These are phyloP conservation scores for Orthonevra nobilis DNA, from an alignment of 2,888 invertebrate species.

Conservation along the genomic window DNA sequence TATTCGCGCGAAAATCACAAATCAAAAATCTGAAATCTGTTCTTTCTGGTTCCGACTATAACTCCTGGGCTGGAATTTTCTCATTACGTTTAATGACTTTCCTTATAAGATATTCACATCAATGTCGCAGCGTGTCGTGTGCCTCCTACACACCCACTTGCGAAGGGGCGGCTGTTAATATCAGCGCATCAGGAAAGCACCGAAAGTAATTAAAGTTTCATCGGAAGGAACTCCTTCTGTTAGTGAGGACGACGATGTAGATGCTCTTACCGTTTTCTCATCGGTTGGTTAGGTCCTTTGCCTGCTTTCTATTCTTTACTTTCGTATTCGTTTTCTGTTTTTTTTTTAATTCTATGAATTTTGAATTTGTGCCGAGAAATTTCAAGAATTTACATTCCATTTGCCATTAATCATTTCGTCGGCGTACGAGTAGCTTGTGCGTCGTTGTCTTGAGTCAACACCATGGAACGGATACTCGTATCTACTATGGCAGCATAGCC, in stretches of 20 bases:
- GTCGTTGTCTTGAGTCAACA: slow-evolving; percentile 22
- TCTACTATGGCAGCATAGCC: no score
- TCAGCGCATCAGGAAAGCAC: slow-evolving; percentile 62
- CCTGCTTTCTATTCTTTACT: slow-evolving; percentile 4
- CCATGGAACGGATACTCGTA: no score
- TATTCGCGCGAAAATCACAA: slow-evolving; percentile 18
- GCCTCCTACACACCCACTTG: background rate
- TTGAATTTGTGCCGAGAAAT: slow-evolving; percentile 23
- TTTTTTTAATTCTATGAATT: slow-evolving; percentile 10
- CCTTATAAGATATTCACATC: slow-evolving; percentile 48
- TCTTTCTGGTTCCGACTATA: slow-evolving; percentile 1
- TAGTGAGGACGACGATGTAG: no score
- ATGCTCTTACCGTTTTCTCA: slow-evolving; percentile 13
- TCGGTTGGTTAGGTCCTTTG: background rate
- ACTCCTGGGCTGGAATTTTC: slow-evolving; percentile 19
- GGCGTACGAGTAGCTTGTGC: background rate
- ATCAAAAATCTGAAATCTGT: slow-evolving; percentile 34
- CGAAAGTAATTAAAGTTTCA: slow-evolving; percentile 67
- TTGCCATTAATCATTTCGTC: slow-evolving; percentile 52
- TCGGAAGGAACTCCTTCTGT: slow-evolving; percentile 21
- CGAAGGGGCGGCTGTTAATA: no score
- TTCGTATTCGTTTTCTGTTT: background rate
- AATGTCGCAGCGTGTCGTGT: background rate
- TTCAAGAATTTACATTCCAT: slow-evolving; percentile 58
- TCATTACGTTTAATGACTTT: slow-evolving; percentile 47